A percentile compares a stretch with the other conserved stretches of the same genome.
Conservation (phyloP, 2,113 vertebrate genomes). For the Pimephales promelas region DNA sequence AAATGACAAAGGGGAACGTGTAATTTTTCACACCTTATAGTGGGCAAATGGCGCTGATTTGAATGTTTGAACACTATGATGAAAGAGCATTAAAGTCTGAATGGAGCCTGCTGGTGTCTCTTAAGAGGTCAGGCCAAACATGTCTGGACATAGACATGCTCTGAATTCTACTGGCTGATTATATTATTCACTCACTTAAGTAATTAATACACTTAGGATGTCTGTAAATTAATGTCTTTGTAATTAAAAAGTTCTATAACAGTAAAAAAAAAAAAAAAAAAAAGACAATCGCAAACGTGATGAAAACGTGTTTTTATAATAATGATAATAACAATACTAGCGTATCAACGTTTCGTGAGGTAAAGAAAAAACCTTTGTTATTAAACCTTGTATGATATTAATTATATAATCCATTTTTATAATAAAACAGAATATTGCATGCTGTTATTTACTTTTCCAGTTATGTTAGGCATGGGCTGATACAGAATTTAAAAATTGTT, state of each 20-base stretch:
- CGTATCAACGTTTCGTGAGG: too few species aligned
- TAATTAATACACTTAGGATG: slow-evolving; percentile 25
- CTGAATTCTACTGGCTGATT: neutral
- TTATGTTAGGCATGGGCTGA: neutral
- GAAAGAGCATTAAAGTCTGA: slow-evolving; percentile 54
- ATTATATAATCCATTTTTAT: neutral
- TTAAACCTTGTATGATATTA: too few species aligned
- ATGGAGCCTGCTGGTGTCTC: slow-evolving; percentile 60
- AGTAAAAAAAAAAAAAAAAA: neutral
- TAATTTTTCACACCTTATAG: slow-evolving; percentile 73
- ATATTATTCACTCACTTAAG: neutral
- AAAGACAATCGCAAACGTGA: neutral
- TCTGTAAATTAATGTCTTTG: neutral
- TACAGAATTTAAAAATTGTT: neutral
- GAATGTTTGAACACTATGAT: slow-evolving; percentile 51
- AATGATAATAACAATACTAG: too few species aligned
- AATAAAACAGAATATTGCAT: neutral
- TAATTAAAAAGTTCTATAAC: neutral
- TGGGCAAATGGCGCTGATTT: slow-evolving; percentile 74
- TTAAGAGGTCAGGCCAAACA: slow-evolving; percentile 59
- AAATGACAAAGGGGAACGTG: slow-evolving; percentile 69
- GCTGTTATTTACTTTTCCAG: neutral
- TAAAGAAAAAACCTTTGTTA: too few species aligned
- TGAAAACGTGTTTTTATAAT: neutral
- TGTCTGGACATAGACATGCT: slow-evolving; percentile 66